Evolutionary conservation across 2,888 invertebrate species (phyloP).

Genomic region (Phaonia tiefii): DNA sequence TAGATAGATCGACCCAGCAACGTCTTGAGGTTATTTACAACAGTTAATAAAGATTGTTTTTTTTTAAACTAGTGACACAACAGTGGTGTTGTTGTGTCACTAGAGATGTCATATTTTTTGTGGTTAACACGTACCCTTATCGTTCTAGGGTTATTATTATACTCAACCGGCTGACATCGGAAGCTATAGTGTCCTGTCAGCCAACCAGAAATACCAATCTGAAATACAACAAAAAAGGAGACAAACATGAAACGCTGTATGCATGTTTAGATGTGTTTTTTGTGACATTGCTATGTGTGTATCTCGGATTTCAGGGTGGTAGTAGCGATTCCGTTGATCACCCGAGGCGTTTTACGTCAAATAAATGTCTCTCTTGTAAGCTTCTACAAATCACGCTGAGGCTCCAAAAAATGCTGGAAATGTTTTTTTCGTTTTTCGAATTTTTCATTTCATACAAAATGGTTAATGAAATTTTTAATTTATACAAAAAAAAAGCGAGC

Average conservation of each 20-base stretch:
- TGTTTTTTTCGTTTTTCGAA: neutral
- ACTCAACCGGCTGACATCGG: slow-evolving; percentile 98
- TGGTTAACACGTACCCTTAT: slow-evolving; percentile 87
- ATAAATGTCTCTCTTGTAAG: slow-evolving; percentile 61
- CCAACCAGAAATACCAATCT: slow-evolving; percentile 96
- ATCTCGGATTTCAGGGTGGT: neutral
- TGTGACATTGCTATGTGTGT: neutral
- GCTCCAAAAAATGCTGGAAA: slow-evolving; percentile 10
- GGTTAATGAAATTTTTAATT: neutral
- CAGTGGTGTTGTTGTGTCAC: too few relatives aligned
- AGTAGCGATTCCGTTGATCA: neutral
- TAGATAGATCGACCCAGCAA: too few relatives aligned
- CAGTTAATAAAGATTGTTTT: slow-evolving; percentile 3
- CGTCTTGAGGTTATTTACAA: slow-evolving; percentile 21
- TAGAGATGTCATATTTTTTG: neutral
- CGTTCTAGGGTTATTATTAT: slow-evolving; percentile 94
- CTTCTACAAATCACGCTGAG: slow-evolving; percentile 67
- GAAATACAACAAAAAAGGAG: slow-evolving; percentile 75
- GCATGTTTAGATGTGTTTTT: slow-evolving; percentile 12
- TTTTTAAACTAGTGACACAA: neutral
- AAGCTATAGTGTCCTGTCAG: slow-evolving; percentile 96
- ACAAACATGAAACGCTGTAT: slow-evolving; percentile 29
- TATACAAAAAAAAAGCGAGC: neutral
- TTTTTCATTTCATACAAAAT: neutral
- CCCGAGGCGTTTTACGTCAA: neutral